phyloP scores from a whole-genome alignment of 2,888 invertebrate genomes.

The Drosophila quasianomalipes region DNA sequence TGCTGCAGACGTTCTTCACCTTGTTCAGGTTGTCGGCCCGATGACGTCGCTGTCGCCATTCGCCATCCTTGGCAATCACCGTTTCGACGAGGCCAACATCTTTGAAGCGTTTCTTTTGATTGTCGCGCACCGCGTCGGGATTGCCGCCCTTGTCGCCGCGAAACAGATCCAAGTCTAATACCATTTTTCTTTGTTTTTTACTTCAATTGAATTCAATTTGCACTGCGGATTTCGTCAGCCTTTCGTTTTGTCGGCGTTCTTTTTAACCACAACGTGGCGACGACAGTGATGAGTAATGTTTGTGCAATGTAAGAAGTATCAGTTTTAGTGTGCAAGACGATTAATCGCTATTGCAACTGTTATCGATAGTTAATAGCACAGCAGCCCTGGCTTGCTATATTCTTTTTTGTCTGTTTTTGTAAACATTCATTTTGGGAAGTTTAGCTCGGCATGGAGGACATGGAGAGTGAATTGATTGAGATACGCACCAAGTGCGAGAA shows the following conservation, averaged over 20 bases:
- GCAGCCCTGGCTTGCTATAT: conserved; percentile 5
- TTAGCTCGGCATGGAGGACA: conserved; percentile 87
- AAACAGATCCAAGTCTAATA: conserved; percentile 98
- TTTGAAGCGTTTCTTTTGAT: conserved; percentile 96
- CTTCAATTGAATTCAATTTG: conserved; percentile 14
- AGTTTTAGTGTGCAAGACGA: too few species aligned
- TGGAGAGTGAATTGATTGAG: conserved; percentile 89
- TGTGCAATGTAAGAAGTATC: background rate
- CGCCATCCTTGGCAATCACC: conserved; percentile 94
- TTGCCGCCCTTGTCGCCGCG: conserved; percentile 98
- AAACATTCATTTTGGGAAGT: conserved; percentile 17
- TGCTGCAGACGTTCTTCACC: conserved; percentile 97
- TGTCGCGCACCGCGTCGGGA: conserved; percentile 95
- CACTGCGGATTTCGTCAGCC: conserved; percentile 47
- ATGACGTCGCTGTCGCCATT: conserved; percentile 96
- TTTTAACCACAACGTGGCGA: conserved; percentile 78
- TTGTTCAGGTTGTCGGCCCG: conserved; percentile 97
- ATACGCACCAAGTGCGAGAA: conserved; percentile 88
- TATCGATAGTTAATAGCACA: conserved; percentile 9
- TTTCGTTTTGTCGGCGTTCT: conserved; percentile 49
- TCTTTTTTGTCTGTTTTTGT: conserved; percentile 19
- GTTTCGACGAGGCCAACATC: conserved; percentile 96
- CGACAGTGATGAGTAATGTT: conserved; percentile 36
- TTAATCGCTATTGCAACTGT: conserved; percentile 4
- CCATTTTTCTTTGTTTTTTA: conserved; percentile 88